These are phyloP conservation scores for Sarcophaga bullata DNA, from an alignment of 1,140 invertebrate species.

Conservation along the genomic window DNA sequence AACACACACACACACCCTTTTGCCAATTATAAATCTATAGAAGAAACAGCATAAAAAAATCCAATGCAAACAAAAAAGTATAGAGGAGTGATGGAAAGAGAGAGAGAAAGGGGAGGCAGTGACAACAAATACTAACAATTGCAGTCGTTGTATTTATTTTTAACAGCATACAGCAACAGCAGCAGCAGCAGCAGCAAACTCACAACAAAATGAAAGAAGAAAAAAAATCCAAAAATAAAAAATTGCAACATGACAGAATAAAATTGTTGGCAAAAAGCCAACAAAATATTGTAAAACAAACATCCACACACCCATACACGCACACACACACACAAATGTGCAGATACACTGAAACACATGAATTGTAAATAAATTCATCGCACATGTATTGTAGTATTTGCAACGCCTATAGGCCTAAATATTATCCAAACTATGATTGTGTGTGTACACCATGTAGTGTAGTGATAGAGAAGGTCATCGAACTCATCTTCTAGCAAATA, in stretches of 20 bases:
- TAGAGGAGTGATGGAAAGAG: background rate
- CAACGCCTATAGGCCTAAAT: background rate
- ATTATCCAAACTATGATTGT: background rate
- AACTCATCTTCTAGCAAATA: background rate
- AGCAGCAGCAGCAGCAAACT: background rate
- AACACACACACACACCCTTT: background rate
- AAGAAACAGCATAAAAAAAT: background rate
- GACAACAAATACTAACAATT: too few relatives aligned
- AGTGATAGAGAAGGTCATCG: background rate
- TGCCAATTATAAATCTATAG: background rate
- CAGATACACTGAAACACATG: background rate
- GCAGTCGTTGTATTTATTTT: too few relatives aligned
- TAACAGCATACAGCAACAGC: background rate
- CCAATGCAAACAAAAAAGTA: too few relatives aligned
- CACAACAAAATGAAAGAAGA: too few relatives aligned
- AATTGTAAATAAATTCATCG: too few relatives aligned
- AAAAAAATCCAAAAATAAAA: background rate
- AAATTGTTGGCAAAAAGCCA: conserved; percentile 12
- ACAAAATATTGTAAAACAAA: background rate
- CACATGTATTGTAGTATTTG: too few relatives aligned
- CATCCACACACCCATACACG: background rate
- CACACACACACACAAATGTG: too few relatives aligned
- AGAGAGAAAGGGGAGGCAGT: background rate
- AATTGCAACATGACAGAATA: conserved; percentile 13
- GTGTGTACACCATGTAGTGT: background rate